These are phyloP conservation scores for Micromussa lordhowensis DNA, from an alignment of 92 coral and sea anemone genomes.

Conservation along the genomic window DNA sequence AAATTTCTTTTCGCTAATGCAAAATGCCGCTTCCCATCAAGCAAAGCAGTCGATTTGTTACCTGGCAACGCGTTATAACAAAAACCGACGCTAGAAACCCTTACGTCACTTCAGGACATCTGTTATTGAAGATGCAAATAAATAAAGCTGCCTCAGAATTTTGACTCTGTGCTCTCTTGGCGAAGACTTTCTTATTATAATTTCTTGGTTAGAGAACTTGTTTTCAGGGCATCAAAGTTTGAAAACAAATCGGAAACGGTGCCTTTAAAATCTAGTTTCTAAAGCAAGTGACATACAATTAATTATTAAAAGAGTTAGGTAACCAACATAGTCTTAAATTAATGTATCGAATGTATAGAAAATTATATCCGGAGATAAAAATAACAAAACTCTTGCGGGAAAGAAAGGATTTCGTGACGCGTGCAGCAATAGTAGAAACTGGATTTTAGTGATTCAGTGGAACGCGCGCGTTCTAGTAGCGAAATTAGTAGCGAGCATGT, in stretches of 20 bases:
- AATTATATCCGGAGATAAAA: background rate
- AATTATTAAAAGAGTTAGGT: slow-evolving; percentile 4
- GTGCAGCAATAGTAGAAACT: background rate
- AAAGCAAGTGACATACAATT: background rate
- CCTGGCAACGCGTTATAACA: slow-evolving; percentile 42
- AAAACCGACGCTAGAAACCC: background rate
- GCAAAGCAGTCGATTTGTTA: slow-evolving; percentile 58
- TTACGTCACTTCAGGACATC: background rate
- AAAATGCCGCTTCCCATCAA: slow-evolving; percentile 53
- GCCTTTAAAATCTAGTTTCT: background rate
- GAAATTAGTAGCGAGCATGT: no score
- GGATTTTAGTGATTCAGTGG: no score
- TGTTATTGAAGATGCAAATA: background rate
- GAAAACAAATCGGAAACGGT: background rate
- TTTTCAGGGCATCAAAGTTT: background rate
- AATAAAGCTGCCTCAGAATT: background rate
- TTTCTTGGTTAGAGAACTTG: background rate
- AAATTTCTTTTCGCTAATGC: background rate
- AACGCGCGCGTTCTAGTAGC: no score
- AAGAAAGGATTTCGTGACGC: background rate
- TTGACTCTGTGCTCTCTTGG: background rate
- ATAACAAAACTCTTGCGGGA: background rate
- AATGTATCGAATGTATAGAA: background rate
- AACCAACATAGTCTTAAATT: background rate
- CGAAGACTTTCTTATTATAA: background rate